Conservation (phyloP, 1,140 invertebrate genomes). For the Drosophila tropicalis region DNA sequence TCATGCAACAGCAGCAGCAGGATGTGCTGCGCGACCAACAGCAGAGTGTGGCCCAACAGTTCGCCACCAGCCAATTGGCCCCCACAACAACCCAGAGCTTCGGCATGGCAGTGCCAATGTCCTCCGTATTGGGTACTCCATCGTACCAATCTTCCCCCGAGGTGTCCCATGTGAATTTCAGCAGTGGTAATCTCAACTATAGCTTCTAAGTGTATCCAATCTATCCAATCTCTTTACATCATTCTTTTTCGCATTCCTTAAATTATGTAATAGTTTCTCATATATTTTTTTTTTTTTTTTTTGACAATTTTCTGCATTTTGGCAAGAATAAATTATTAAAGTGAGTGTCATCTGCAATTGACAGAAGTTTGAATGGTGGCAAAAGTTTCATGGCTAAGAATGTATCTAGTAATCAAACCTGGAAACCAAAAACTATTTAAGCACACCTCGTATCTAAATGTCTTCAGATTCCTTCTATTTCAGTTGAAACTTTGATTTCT, state of each 20-base stretch:
- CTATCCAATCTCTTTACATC: neutral
- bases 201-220: slow-evolving; percentile 42
- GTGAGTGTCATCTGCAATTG: slow-evolving; percentile 3
- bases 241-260: neutral
- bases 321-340: slow-evolving; percentile 6
- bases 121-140: slow-evolving; percentile 39
- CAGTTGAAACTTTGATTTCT: neutral
- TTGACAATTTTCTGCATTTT: slow-evolving; percentile 14
- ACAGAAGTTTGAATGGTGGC: neutral
- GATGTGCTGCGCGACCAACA: slow-evolving; percentile 66
- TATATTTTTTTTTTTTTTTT: slow-evolving; percentile 13
- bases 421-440: too few species aligned
- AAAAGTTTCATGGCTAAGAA: too few species aligned
- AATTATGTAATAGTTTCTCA: neutral
- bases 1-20: slow-evolving; percentile 69
- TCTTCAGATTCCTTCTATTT: too few species aligned
- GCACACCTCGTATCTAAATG: too few species aligned
- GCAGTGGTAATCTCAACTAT: slow-evolving; percentile 63
- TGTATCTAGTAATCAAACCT: too few species aligned
- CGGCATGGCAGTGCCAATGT: slow-evolving; percentile 48
- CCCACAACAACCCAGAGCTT: slow-evolving; percentile 48
- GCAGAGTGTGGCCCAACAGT: slow-evolving; percentile 63
- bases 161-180: slow-evolving; percentile 68
- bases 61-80: slow-evolving; percentile 51
- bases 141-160: slow-evolving; percentile 51